phyloP scores from a whole-genome alignment of 2,888 invertebrate genomes.

The Rhodophaea formosa region DNA sequence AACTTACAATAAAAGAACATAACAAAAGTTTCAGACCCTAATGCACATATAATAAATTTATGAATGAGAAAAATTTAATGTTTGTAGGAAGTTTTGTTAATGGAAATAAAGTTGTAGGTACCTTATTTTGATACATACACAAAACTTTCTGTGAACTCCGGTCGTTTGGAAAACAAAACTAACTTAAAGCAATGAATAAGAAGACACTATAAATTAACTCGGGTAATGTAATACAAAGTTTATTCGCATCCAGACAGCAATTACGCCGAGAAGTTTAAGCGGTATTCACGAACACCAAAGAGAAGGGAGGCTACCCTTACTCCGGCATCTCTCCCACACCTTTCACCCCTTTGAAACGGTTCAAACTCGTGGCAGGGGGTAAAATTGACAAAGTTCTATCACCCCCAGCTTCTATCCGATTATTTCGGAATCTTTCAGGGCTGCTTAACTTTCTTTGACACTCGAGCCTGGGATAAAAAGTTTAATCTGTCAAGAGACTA shows the following conservation, averaged over 20 bases:
- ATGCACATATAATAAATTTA: constrained; percentile 33
- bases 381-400: constrained; percentile 65
- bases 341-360: constrained; percentile 58
- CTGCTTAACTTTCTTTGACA: constrained; percentile 56
- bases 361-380: constrained; percentile 56
- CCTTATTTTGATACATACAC: constrained; percentile 29
- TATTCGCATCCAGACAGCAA: constrained; percentile 77
- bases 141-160: constrained; percentile 43
- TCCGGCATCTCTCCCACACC: constrained; percentile 36
- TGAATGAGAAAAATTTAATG: constrained; percentile 27
- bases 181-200: constrained; percentile 69
- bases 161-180: constrained; percentile 61
- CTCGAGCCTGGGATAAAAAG: constrained; percentile 42
- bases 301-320: constrained; percentile 45
- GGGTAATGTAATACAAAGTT: constrained; percentile 78
- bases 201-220: constrained; percentile 76
- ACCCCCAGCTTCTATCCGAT: constrained; percentile 57
- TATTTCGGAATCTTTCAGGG: constrained; percentile 63
- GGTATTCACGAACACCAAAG: constrained; percentile 73
- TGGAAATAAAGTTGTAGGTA: constrained; percentile 26
- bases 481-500: constrained; percentile 33
- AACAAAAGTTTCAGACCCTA: constrained; percentile 18
- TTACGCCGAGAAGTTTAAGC: constrained; percentile 74
- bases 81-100: constrained; percentile 24
- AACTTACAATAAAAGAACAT: not conserved